Conservation (phyloP, 1,140 invertebrate genomes). For the Aphidius ervi region DNA sequence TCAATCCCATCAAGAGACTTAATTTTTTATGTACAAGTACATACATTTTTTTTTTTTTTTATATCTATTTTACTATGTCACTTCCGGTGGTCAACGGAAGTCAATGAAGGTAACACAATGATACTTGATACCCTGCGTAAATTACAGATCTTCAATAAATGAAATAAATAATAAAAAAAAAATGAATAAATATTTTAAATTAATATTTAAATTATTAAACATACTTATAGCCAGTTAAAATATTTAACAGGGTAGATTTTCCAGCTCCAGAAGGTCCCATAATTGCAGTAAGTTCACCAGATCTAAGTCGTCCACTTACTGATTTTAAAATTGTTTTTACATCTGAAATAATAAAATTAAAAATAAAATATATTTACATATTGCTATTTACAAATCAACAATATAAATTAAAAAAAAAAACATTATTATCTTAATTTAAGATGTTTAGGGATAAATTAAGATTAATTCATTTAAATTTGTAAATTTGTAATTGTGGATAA, state of each 20-base stretch:
- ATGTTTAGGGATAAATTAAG: no score
- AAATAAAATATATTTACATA: neutral
- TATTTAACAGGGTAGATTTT: conserved; percentile 85
- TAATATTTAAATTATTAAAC: conserved; percentile 34
- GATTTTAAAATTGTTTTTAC: conserved; percentile 79
- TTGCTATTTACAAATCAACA: neutral
- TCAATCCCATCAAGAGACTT: no score
- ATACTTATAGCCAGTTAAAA: conserved; percentile 83
- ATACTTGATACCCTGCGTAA: no score
- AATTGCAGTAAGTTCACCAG: conserved; percentile 85
- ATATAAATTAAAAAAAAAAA: neutral
- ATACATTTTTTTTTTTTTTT: no score
- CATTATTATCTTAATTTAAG: neutral
- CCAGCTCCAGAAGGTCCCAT: conserved; percentile 92
- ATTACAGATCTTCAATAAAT: no score
- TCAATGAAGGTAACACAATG: no score
- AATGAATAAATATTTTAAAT: neutral
- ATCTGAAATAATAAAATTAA: conserved; percentile 54
- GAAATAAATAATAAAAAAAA: neutral
- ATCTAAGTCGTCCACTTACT: conserved; percentile 75
- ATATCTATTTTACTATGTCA: no score
- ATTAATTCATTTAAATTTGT: no score
- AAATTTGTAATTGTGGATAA: no score
- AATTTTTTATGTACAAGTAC: no score
- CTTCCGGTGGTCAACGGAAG: no score